Percentiles rank a stretch among this genome's conserved stretches.
These are phyloP conservation scores for human (Homo sapiens) DNA, from an alignment of 2,113 vertebrate genomes.

Conservation along the genomic window DNA sequence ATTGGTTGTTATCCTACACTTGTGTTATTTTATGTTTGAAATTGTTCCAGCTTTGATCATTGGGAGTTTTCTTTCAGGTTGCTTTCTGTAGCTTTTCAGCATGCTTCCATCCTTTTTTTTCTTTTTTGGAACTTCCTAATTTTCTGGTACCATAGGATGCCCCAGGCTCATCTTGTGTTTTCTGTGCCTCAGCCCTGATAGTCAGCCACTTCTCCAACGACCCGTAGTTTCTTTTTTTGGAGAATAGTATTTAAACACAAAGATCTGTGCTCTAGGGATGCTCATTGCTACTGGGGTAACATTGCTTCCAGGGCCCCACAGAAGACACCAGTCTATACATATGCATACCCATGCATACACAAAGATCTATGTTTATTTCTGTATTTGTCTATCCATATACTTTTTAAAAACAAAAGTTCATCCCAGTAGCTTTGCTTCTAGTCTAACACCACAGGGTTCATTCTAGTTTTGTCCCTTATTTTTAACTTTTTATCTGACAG, in stretches of 20 bases:
- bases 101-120: not conserved
- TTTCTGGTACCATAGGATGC: not conserved
- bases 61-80: constrained; percentile 36
- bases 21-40: not conserved
- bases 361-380: constrained; percentile 7
- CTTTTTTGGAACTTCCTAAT: not conserved
- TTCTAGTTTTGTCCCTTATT: not conserved
- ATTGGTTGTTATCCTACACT: not conserved
- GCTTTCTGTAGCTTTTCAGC: not conserved
- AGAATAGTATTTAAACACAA: constrained; percentile 26
- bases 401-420: not conserved
- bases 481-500: not conserved
- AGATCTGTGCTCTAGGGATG: not conserved
- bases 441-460: not conserved
- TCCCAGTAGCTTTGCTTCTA: not conserved
- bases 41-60: not conserved
- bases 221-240: not conserved
- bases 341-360: not conserved
- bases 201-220: not conserved
- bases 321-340: not conserved
- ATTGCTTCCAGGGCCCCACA: not conserved
- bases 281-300: not conserved
- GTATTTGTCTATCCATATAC: not conserved
- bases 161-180: not conserved
- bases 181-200: not conserved